A percentile compares a stretch with the other conserved stretches of the same genome.
phyloP scores from a whole-genome alignment of 1,140 invertebrate species.

The Prorops nasuta region DNA sequence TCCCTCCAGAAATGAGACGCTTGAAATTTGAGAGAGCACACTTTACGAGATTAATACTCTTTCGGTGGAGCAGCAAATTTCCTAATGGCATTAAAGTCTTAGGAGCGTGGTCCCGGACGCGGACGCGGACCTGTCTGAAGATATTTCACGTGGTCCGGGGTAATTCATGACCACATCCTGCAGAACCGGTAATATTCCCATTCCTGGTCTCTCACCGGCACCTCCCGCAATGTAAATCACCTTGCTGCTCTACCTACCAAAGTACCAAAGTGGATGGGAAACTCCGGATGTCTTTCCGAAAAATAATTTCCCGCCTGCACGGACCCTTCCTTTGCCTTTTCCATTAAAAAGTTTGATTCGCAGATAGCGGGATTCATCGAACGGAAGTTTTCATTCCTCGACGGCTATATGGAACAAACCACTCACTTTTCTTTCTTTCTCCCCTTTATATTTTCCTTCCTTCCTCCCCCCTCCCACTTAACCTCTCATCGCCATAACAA shows the following conservation, averaged over 20 bases:
- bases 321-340: conserved; percentile 16
- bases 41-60: background rate
- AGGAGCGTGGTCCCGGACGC: conserved; percentile 11
- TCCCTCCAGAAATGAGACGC: background rate
- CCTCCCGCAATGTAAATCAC: conserved; percentile 27
- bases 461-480: background rate
- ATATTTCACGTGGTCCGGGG: conserved; percentile 21
- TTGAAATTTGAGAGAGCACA: background rate
- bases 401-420: no score
- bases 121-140: conserved; percentile 16
- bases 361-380: conserved; percentile 6
- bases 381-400: no score
- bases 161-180: conserved; percentile 27
- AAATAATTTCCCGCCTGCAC: conserved; percentile 20
- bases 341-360: conserved; percentile 33
- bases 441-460: background rate
- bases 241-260: background rate
- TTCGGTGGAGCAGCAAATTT: conserved; percentile 5
- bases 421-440: background rate
- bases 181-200: conserved; percentile 26
- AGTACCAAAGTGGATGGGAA: conserved; percentile 21
- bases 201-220: conserved; percentile 10
- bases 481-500: background rate
- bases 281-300: conserved; percentile 11
- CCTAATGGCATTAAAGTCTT: conserved; percentile 23